These are phyloP conservation scores for Euleptes europaea DNA, from an alignment of 2,113 vertebrate genomes.

Conservation along the genomic window DNA sequence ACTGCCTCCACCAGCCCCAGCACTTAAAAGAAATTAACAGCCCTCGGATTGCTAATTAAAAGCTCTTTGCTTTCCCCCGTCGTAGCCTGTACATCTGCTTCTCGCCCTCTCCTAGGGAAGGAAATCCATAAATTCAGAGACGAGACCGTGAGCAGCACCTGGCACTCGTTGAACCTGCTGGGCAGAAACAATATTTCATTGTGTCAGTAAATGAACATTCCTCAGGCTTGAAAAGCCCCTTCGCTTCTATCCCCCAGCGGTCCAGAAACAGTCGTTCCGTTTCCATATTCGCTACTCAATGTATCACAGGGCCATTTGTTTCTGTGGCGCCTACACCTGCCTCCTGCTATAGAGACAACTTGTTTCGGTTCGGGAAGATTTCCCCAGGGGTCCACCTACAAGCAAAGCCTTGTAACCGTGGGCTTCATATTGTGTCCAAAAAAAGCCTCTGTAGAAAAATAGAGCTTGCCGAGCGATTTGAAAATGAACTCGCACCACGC, in stretches of 20 bases:
- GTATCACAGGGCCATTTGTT: slow-evolving; percentile 86
- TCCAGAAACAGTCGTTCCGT: slow-evolving; percentile 77
- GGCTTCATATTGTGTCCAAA: slow-evolving; percentile 86
- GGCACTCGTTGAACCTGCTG: slow-evolving; percentile 85
- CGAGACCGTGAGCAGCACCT: slow-evolving; percentile 87
- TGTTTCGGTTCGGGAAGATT: slow-evolving; percentile 84
- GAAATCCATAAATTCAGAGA: slow-evolving; percentile 90
- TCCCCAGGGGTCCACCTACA: slow-evolving; percentile 84
- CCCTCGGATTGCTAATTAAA: slow-evolving; percentile 94
- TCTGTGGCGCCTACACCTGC: slow-evolving; percentile 84
- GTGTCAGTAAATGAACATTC: slow-evolving; percentile 92
- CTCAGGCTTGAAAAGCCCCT: slow-evolving; percentile 75
- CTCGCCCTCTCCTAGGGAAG: slow-evolving; percentile 75
- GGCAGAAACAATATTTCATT: slow-evolving; percentile 87
- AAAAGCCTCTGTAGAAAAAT: slow-evolving; percentile 88
- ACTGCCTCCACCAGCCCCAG: not conserved
- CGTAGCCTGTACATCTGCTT: slow-evolving; percentile 89
- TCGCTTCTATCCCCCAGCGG: slow-evolving; percentile 74
- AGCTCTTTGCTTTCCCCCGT: slow-evolving; percentile 91
- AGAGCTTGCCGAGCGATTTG: slow-evolving; percentile 80
- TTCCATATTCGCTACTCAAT: slow-evolving; percentile 90
- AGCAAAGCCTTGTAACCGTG: slow-evolving; percentile 89
- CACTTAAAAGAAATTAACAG: slow-evolving; percentile 86
- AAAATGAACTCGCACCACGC: slow-evolving; percentile 72
- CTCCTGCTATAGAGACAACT: slow-evolving; percentile 84